Evolutionary conservation across 2,888 invertebrate species (phyloP).

Genomic region (Eristalis arbustorum): DNA sequence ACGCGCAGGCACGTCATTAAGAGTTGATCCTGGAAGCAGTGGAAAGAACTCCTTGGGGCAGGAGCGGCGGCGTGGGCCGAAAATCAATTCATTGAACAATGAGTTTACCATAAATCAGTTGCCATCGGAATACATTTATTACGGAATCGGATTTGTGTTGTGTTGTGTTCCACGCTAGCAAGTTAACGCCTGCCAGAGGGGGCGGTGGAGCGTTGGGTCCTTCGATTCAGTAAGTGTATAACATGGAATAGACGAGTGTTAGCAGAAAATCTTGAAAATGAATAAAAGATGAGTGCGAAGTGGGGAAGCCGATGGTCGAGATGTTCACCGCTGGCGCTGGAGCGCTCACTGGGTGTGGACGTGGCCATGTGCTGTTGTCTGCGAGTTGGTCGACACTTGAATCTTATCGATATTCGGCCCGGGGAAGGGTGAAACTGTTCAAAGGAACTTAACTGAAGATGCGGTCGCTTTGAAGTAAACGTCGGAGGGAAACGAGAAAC

Average conservation of each 20-base stretch:
- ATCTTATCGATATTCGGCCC: constrained; percentile 33
- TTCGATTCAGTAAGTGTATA: constrained; percentile 15
- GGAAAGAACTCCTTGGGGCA: not conserved
- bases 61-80: constrained; percentile 5
- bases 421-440: not conserved
- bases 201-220: not conserved
- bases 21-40: not conserved
- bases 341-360: not conserved
- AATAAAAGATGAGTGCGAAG: constrained; percentile 61
- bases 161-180: constrained; percentile 30
- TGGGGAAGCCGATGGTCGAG: constrained; percentile 5
- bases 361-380: constrained; percentile 4
- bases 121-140: constrained; percentile 61
- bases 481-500: not conserved
- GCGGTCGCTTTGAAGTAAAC: not conserved
- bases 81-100: constrained; percentile 67
- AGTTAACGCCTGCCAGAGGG: constrained; percentile 34
- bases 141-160: constrained; percentile 56
- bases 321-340: not conserved
- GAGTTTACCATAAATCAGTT: constrained; percentile 69
- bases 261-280: constrained; percentile 59
- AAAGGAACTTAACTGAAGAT: not conserved
- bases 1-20: not conserved
- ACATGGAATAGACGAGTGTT: constrained; percentile 19
- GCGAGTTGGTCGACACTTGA: constrained; percentile 34